These are phyloP conservation scores for Parthenolecanium corni DNA, from an alignment of 2,888 invertebrate species.

Conservation along the genomic window DNA sequence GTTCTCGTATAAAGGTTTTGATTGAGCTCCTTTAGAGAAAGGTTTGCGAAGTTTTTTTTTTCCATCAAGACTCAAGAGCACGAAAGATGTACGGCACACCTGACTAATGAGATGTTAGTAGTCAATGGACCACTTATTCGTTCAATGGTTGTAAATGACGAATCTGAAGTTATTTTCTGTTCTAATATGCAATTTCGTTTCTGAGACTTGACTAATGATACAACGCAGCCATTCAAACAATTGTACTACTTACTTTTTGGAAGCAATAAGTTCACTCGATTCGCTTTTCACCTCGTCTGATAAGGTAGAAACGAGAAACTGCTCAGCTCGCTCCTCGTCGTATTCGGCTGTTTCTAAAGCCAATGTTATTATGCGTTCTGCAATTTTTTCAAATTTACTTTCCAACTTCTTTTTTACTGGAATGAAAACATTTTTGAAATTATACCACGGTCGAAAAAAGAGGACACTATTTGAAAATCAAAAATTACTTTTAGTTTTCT, in stretches of 20 bases:
- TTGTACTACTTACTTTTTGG: background rate
- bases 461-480: background rate
- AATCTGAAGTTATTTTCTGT: no score
- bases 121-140: no score
- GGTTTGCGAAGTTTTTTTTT: no score
- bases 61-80: no score
- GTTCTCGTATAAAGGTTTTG: no score
- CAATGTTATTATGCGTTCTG: slow-evolving; percentile 68
- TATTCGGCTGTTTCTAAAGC: slow-evolving; percentile 81
- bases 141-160: no score
- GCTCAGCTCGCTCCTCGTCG: slow-evolving; percentile 67
- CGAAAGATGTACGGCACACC: no score
- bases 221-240: background rate
- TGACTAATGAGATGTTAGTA: no score
- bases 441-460: background rate
- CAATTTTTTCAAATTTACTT: slow-evolving; percentile 59
- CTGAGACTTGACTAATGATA: no score
- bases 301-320: slow-evolving; percentile 43
- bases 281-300: slow-evolving; percentile 5
- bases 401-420: slow-evolving; percentile 59
- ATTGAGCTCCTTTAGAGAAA: no score
- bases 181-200: no score
- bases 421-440: slow-evolving; percentile 33
- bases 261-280: background rate
- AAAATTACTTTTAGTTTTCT: slow-evolving; percentile 14